Conservation (phyloP, 1,140 invertebrate genomes). For the Caenorhabditis latens region DNA sequence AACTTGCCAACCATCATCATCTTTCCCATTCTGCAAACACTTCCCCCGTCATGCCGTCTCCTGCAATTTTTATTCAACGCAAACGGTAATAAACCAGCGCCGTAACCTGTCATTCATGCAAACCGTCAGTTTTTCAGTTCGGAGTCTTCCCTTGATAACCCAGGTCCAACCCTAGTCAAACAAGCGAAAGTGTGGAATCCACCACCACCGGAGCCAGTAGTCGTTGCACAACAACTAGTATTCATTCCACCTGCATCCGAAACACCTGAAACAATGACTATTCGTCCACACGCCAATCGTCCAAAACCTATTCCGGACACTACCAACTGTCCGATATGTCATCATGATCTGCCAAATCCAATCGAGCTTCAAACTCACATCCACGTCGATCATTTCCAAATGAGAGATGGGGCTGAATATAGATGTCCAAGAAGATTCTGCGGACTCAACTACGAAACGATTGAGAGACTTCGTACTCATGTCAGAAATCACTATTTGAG, state of each 20-base stretch:
- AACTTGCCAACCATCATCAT: neutral
- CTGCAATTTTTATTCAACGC: neutral
- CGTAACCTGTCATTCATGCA: neutral
- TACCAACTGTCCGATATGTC: slow-evolving; percentile 4
- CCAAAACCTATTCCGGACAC: slow-evolving; percentile 40
- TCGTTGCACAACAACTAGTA: neutral
- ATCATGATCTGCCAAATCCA: slow-evolving; percentile 4
- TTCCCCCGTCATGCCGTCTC: neutral
- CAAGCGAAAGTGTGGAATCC: neutral
- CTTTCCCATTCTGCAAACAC: neutral
- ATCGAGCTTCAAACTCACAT: slow-evolving; percentile 60
- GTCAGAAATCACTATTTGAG: slow-evolving; percentile 62
- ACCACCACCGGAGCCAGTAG: neutral
- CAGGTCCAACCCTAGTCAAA: neutral
- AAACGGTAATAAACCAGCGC: slow-evolving; percentile 1
- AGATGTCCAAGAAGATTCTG: slow-evolving; percentile 63
- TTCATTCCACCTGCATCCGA: neutral
- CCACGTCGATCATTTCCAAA: slow-evolving; percentile 64
- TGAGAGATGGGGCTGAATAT: slow-evolving; percentile 66
- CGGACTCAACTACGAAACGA: slow-evolving; percentile 65
- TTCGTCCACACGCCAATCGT: neutral
- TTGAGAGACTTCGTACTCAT: slow-evolving; percentile 62
- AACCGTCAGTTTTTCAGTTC: neutral
- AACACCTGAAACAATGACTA: neutral
- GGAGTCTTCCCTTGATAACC: neutral